Conservation (phyloP, 2,113 vertebrate genomes). For the Budorcas taxicolor region DNA sequence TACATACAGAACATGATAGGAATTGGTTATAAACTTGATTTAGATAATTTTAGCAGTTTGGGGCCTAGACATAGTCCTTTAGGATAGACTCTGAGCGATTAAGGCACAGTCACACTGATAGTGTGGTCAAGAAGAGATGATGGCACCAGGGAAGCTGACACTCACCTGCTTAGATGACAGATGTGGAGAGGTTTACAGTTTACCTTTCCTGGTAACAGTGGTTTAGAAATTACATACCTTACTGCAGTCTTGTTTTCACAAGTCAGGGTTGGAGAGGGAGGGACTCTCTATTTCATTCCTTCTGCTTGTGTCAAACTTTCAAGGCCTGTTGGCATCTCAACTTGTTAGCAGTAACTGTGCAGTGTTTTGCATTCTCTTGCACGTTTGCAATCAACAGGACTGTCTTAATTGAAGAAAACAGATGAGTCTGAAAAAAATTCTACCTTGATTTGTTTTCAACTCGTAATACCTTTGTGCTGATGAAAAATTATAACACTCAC, state of each 20-base stretch:
- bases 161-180: neutral
- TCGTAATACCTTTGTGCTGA: neutral
- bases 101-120: neutral
- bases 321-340: neutral
- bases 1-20: neutral
- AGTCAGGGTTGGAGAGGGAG: neutral
- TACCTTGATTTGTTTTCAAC: neutral
- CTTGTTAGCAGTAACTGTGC: neutral
- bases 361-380: neutral
- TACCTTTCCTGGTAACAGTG: neutral
- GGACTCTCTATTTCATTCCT: neutral
- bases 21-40: conserved; percentile 5
- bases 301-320: neutral
- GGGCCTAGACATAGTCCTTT: neutral
- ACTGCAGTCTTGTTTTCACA: neutral
- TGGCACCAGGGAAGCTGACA: neutral
- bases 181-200: neutral
- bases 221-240: neutral
- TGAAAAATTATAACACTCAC: conserved; percentile 12
- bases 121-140: neutral
- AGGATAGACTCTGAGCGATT: neutral
- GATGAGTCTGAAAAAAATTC: conserved; percentile 19
- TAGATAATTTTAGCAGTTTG: conserved; percentile 2
- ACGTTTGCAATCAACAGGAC: neutral
- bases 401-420: neutral